Evolutionary conservation across 2,888 invertebrate genomes (phyloP).

Genomic region (Beris chalybata): DNA sequence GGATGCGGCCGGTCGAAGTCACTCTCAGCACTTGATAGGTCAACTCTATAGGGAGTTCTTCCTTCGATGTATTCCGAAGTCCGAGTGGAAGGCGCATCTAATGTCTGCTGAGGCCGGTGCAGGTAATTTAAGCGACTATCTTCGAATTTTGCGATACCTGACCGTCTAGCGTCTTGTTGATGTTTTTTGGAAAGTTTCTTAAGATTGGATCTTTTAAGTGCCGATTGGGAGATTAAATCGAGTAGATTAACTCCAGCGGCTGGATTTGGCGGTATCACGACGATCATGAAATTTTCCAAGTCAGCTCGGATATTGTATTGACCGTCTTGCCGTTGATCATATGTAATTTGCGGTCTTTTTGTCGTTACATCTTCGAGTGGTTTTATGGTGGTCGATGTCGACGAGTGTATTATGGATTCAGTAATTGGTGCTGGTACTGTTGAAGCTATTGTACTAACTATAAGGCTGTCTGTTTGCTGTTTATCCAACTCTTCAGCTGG

Average conservation of each 20-base stretch:
- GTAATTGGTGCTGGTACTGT: background rate
- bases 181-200: conserved; percentile 39
- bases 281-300: conserved; percentile 71
- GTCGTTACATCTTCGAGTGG: conserved; percentile 40
- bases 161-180: conserved; percentile 27
- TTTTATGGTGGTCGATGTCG: background rate
- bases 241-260: conserved; percentile 47
- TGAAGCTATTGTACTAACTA: background rate
- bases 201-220: conserved; percentile 42
- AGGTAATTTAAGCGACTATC: conserved; percentile 6
- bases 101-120: conserved; percentile 7
- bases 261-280: conserved; percentile 63
- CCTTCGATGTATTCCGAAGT: conserved; percentile 64
- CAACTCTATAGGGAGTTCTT: conserved; percentile 69
- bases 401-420: background rate
- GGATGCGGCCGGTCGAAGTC: conserved; percentile 19
- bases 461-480: background rate
- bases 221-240: conserved; percentile 49
- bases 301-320: conserved; percentile 72
- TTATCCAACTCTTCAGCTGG: background rate
- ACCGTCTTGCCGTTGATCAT: conserved; percentile 76
- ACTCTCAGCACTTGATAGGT: conserved; percentile 55
- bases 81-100: conserved; percentile 4
- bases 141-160: conserved; percentile 1
- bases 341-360: conserved; percentile 47